phyloP scores from a whole-genome alignment of 2,888 invertebrate genomes.

The Enchytraeus crypticus region DNA sequence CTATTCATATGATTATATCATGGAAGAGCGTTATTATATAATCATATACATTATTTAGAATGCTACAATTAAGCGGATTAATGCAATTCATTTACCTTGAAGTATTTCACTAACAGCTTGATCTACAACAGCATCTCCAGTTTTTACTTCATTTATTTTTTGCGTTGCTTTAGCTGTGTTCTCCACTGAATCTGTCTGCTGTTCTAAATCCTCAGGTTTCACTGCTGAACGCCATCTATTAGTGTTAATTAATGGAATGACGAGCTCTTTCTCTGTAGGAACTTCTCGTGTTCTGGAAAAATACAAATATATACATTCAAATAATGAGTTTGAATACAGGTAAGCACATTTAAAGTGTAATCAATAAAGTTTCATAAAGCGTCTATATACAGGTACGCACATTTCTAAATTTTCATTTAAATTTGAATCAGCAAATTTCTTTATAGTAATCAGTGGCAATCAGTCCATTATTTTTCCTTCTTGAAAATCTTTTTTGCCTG shows the following conservation, averaged over 20 bases:
- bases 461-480: too few relatives aligned
- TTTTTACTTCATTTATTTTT: too few relatives aligned
- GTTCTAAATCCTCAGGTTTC: constrained; percentile 13
- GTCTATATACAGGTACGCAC: too few relatives aligned
- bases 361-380: too few relatives aligned
- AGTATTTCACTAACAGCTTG: background rate
- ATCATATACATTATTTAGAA: too few relatives aligned
- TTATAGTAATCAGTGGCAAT: too few relatives aligned
- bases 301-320: background rate
- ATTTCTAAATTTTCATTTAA: too few relatives aligned
- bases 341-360: background rate
- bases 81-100: background rate
- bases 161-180: background rate
- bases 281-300: background rate
- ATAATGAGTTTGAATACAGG: background rate
- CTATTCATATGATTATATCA: too few relatives aligned
- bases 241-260: constrained; percentile 48
- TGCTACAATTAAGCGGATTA: too few relatives aligned
- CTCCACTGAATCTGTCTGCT: background rate
- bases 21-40: too few relatives aligned
- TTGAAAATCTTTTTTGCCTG: too few relatives aligned
- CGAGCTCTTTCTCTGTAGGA: constrained; percentile 20
- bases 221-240: constrained; percentile 44
- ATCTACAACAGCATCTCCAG: background rate
- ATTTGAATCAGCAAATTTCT: too few relatives aligned